Evolutionary conservation across 2,888 invertebrate genomes (phyloP).

Genomic region (Pterostichus madidus): DNA sequence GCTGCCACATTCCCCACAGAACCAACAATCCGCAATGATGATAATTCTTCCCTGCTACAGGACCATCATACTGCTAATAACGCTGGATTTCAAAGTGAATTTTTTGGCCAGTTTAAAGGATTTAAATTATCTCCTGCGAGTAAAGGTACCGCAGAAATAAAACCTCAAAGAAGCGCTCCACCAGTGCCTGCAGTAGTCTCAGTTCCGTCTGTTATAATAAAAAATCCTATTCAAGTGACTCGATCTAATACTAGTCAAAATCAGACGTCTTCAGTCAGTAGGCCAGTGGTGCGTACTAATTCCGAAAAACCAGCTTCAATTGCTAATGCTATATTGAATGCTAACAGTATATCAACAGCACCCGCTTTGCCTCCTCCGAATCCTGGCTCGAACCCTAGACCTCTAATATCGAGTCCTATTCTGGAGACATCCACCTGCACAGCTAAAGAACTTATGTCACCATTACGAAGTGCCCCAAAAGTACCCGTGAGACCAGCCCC

Average conservation of each 20-base stretch:
- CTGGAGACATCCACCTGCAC: constrained; percentile 90
- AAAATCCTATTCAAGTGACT: constrained; percentile 72
- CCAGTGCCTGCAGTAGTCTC: constrained; percentile 69
- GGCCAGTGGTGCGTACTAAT: constrained; percentile 72
- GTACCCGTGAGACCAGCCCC: constrained; percentile 83
- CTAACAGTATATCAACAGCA: constrained; percentile 75
- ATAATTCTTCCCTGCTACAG: constrained; percentile 84
- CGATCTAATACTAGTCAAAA: constrained; percentile 69
- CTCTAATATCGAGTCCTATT: constrained; percentile 90
- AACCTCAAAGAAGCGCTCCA: constrained; percentile 68
- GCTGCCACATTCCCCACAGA: constrained; percentile 74
- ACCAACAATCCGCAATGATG: constrained; percentile 81
- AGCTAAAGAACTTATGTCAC: constrained; percentile 85
- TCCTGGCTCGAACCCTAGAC: constrained; percentile 82
- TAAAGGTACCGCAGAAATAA: constrained; percentile 74
- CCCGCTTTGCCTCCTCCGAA: constrained; percentile 83
- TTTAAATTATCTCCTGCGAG: constrained; percentile 87
- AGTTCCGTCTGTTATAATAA: constrained; percentile 70
- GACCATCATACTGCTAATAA: constrained; percentile 68
- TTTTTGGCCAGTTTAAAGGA: constrained; percentile 93
- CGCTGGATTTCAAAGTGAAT: constrained; percentile 77
- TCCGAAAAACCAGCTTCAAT: constrained; percentile 77
- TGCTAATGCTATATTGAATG: constrained; percentile 76
- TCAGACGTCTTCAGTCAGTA: constrained; percentile 69
- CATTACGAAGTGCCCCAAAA: constrained; percentile 81